Conservation (phyloP, 2,113 vertebrate species). For the Anoplopoma fimbria region DNA sequence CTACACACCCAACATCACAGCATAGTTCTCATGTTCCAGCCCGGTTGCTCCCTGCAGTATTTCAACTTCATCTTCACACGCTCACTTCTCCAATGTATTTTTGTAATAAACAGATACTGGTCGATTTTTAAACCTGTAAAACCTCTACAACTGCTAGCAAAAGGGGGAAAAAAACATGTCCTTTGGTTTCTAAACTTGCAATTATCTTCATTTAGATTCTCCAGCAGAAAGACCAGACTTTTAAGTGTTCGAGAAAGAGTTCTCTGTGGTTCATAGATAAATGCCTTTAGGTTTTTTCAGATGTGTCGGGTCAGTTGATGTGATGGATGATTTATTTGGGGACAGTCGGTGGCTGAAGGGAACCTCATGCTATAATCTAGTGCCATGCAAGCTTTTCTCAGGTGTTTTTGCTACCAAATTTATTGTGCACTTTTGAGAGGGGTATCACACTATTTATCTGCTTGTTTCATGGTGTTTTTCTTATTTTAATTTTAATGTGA, state of each 20-base stretch:
- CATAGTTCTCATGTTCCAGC: neutral
- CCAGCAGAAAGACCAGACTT: neutral
- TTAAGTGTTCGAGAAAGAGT: neutral
- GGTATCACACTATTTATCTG: conserved; percentile 37
- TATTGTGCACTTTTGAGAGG: neutral
- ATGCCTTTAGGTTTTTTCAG: neutral
- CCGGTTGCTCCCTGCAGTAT: neutral
- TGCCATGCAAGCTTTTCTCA: neutral
- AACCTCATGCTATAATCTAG: neutral
- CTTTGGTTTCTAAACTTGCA: neutral
- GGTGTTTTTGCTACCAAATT: conserved; percentile 5
- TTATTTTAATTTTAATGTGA: neutral
- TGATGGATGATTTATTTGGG: neutral
- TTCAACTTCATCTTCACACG: neutral
- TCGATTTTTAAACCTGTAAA: conserved; percentile 1
- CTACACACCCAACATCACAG: neutral
- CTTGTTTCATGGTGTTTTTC: neutral
- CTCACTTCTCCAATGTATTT: neutral
- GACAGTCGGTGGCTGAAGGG: neutral
- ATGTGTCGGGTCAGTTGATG: neutral
- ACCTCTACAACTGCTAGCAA: neutral
- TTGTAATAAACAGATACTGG: neutral
- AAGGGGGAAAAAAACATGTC: neutral
- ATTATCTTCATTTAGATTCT: neutral
- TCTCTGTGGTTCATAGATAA: neutral